Evolutionary conservation across 2,888 invertebrate species (phyloP).

Genomic region (Ophion slaviceki): DNA sequence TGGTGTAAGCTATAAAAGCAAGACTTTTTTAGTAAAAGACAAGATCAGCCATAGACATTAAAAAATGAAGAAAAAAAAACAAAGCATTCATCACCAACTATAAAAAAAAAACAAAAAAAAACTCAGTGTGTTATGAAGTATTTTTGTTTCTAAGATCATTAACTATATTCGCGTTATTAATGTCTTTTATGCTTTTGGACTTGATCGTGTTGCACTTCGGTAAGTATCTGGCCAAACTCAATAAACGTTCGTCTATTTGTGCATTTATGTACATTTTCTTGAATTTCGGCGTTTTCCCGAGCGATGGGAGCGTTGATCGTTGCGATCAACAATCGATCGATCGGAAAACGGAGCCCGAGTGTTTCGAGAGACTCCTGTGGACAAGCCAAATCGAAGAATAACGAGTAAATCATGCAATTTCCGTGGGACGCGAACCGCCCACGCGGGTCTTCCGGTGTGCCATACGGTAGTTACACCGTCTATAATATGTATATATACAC

Average conservation of each 20-base stretch:
- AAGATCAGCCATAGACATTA: too few species aligned
- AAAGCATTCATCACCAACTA: too few species aligned
- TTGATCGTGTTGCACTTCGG: too few species aligned
- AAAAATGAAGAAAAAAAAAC: too few species aligned
- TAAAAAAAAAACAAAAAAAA: too few species aligned
- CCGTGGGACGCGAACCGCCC: slow-evolving; percentile 65
- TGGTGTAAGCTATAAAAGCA: too few species aligned
- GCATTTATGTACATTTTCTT: neutral
- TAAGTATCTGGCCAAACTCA: neutral
- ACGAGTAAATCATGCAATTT: slow-evolving; percentile 62
- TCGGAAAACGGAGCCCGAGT: slow-evolving; percentile 22
- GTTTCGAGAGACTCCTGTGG: slow-evolving; percentile 31
- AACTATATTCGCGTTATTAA: too few species aligned
- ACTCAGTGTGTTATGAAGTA: too few species aligned
- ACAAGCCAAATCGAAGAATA: slow-evolving; percentile 60
- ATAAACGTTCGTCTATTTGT: neutral
- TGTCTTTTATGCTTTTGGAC: too few species aligned
- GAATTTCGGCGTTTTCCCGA: neutral
- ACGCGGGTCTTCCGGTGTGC: slow-evolving; percentile 57
- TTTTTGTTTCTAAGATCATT: too few species aligned
- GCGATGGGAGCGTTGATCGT: neutral
- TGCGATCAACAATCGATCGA: slow-evolving; percentile 4
- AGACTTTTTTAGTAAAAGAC: too few species aligned
- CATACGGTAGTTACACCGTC: slow-evolving; percentile 27
- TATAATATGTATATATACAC: slow-evolving; percentile 18